These are phyloP conservation scores for Mus spretus DNA, from an alignment of 2,797 vertebrate genomes.

Conservation along the genomic window DNA sequence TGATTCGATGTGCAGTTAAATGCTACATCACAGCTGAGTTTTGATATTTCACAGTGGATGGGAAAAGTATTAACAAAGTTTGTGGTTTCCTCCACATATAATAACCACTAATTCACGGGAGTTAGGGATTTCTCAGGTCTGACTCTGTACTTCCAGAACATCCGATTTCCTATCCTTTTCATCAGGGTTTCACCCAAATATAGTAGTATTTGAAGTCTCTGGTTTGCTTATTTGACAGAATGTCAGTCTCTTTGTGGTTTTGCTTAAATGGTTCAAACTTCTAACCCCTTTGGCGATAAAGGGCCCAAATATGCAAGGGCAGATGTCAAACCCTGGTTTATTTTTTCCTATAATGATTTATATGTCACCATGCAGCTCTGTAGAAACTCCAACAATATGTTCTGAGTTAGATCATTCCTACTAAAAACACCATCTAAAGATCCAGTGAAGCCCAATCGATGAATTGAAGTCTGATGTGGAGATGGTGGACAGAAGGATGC, in stretches of 20 bases:
- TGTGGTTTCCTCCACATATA: constrained; percentile 73
- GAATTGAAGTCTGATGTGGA: background rate
- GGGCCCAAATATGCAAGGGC: background rate
- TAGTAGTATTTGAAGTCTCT: constrained; percentile 60
- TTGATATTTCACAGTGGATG: constrained; percentile 76
- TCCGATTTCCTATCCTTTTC: constrained; percentile 63
- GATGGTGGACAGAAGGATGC: background rate
- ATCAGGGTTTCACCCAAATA: constrained; percentile 76
- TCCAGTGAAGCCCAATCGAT: background rate
- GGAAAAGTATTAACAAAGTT: constrained; percentile 74
- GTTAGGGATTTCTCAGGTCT: constrained; percentile 66
- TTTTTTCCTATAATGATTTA: background rate
- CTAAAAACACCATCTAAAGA: background rate
- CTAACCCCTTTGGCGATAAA: background rate
- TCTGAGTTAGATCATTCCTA: background rate
- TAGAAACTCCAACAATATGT: background rate
- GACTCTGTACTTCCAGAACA: constrained; percentile 53
- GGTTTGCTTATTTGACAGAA: constrained; percentile 70
- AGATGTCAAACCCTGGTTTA: background rate
- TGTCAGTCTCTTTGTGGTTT: constrained; percentile 51
- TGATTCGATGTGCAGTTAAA: constrained; percentile 83
- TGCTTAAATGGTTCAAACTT: constrained; percentile 55
- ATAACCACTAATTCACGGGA: constrained; percentile 80
- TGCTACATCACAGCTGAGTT: constrained; percentile 72
- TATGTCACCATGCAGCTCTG: background rate